Base-by-base conservation (phyloP, 2,113 vertebrate genomes). In the Herpailurus yagouaroundi region DNA sequence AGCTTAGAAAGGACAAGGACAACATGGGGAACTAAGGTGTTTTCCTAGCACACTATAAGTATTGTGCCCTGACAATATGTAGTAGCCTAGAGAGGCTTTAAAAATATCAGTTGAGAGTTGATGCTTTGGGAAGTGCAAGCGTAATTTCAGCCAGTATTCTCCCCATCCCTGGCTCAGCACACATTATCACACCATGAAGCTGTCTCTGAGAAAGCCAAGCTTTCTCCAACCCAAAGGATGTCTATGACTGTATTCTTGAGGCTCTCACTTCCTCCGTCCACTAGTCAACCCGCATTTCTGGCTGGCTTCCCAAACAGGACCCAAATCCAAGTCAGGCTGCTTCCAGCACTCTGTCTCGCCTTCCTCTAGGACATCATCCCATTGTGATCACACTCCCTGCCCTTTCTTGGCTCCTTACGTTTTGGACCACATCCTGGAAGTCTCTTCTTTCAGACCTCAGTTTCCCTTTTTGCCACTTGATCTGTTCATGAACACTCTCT, bases 361-460 rank as follows among this genome's bases (percentile, higher is more conserved):
- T 77, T 52, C 38, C 21, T 27, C 55, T 31, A 6, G 21, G 29
- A 7, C 27, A 9, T 36, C 31, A 1, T 8, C 41, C 68, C 36
- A 0, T 0, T 1, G n/a, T 16, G 19, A 31, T 33, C 50, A 36
- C 1, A 1, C 15, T 36, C 74, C 2, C 18, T 25, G 33, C 48
- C 10, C 3, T 52, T 66, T 50, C 48, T 73, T 55, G 3, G 1
- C 0, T 7, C 55, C 18, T 69, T 3, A 10, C 13, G 29, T 33
- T 57, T 79, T 13, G 3, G 33, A 9, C 23, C 16, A 29, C 7
- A 23, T 13, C 3, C 41, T 73, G 15, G 3, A 33, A 21, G 19
- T 31, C 36, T 71, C 29, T 52, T 79, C 60, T 87, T 31, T n/a
- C 41, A 66, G n/a, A 48, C n/a, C 48, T 16, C 45, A 2, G n/a